Evolutionary conservation across 2,113 vertebrate species (phyloP).

Genomic region (Entelurus aequoreus): DNA sequence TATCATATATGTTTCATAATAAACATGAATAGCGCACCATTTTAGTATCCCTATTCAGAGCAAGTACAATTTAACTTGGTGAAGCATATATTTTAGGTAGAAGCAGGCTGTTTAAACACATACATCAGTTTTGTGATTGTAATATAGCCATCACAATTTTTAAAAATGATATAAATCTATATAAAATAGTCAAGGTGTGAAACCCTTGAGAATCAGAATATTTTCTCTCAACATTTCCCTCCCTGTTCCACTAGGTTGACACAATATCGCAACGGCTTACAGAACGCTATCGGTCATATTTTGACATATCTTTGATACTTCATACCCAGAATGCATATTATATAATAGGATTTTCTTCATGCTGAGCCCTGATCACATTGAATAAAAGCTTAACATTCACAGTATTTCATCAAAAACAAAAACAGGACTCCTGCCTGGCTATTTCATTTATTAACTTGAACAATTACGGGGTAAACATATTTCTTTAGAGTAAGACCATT

Average conservation of each 20-base stretch:
- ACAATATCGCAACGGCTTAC: constrained; percentile 42
- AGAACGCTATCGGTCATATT: constrained; percentile 26
- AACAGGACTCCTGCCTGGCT: neutral
- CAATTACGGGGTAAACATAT: neutral
- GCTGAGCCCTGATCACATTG: constrained; percentile 37
- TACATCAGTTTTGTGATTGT: neutral
- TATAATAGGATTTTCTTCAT: constrained; percentile 49
- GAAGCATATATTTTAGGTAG: neutral
- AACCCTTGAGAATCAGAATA: constrained; percentile 21
- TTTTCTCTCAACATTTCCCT: constrained; percentile 39
- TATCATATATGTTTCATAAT: constrained; percentile 3
- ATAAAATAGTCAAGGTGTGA: constrained; percentile 5
- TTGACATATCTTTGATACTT: constrained; percentile 23
- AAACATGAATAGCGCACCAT: neutral
- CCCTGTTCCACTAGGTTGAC: constrained; percentile 29
- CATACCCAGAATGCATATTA: constrained; percentile 31
- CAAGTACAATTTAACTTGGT: too few relatives aligned
- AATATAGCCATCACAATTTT: constrained; percentile 4
- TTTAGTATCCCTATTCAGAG: too few relatives aligned
- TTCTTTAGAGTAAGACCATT: too few relatives aligned
- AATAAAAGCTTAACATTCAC: constrained; percentile 28
- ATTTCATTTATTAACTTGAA: neutral
- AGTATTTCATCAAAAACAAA: constrained; percentile 20
- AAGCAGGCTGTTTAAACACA: neutral
- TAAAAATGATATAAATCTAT: constrained; percentile 18